Evolutionary conservation across 2,888 invertebrate species (phyloP).

Genomic region (Cephalotes varians): DNA sequence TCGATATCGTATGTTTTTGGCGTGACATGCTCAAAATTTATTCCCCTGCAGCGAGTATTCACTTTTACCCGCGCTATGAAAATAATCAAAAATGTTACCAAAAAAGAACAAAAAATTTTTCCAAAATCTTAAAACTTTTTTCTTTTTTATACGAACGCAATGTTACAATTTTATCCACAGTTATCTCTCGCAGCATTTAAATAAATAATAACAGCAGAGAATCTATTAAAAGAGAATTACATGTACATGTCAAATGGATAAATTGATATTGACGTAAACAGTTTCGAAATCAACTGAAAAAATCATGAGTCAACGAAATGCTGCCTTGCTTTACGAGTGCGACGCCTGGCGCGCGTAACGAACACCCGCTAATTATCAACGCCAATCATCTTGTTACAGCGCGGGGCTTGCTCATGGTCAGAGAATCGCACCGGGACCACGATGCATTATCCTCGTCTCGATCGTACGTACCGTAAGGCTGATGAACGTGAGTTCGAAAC

Average conservation of each 20-base stretch:
- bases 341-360: neutral
- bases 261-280: neutral
- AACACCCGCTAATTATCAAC: slow-evolving; percentile 25
- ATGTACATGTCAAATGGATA: neutral
- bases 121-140: neutral
- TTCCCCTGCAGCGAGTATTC: neutral
- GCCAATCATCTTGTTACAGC: slow-evolving; percentile 42
- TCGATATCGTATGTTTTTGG: neutral
- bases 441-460: slow-evolving; percentile 45
- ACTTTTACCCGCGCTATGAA: neutral
- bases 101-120: neutral
- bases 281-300: neutral
- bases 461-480: slow-evolving; percentile 44
- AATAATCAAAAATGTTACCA: too few relatives aligned
- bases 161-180: neutral
- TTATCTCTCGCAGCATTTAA: neutral
- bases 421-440: neutral
- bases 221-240: neutral
- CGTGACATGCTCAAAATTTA: neutral
- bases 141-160: neutral
- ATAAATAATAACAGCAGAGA: neutral
- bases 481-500: slow-evolving; percentile 64
- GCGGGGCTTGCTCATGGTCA: neutral
- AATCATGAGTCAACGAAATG: neutral
- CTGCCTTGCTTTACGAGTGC: neutral